phyloP scores from a whole-genome alignment of 2,113 vertebrate genomes.

The Pelusios castaneus region DNA sequence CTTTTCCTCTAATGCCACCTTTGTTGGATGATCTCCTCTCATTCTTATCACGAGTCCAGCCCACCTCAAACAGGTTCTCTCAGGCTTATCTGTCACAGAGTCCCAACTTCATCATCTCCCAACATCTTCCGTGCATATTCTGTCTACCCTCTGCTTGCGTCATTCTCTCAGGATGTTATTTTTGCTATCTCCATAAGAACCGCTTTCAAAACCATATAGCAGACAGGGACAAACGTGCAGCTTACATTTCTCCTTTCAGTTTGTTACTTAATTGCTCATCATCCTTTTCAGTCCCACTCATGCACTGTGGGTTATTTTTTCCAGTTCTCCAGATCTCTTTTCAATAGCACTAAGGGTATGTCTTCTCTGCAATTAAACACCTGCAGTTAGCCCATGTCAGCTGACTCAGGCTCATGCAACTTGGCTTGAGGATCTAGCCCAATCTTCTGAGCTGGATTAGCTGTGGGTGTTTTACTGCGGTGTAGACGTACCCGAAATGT shows the following conservation, averaged over 20 bases:
- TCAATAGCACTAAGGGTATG: not conserved
- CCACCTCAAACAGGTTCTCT: not conserved
- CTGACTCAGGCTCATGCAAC: not conserved
- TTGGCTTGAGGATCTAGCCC: not conserved
- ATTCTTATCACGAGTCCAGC: not conserved
- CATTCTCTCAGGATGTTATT: not conserved
- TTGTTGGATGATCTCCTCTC: not conserved
- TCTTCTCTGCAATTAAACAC: not conserved
- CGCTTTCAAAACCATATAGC: not conserved
- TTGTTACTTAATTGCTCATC: not conserved
- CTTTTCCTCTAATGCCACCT: not conserved
- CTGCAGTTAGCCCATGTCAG: not conserved
- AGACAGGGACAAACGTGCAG: not conserved
- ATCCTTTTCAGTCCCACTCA: not conserved
- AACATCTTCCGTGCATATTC: not conserved
- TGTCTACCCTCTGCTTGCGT: not conserved
- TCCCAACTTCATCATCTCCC: not conserved
- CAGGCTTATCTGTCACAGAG: not conserved
- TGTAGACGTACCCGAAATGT: not conserved
- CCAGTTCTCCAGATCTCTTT: not conserved
- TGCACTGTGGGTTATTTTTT: not conserved
- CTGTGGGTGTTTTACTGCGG: not conserved
- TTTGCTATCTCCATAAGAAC: not conserved
- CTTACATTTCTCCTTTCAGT: not conserved
- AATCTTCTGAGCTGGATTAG: not conserved